Evolutionary conservation across 2,888 invertebrate species (phyloP).

Genomic region (Drosophila formosana): DNA sequence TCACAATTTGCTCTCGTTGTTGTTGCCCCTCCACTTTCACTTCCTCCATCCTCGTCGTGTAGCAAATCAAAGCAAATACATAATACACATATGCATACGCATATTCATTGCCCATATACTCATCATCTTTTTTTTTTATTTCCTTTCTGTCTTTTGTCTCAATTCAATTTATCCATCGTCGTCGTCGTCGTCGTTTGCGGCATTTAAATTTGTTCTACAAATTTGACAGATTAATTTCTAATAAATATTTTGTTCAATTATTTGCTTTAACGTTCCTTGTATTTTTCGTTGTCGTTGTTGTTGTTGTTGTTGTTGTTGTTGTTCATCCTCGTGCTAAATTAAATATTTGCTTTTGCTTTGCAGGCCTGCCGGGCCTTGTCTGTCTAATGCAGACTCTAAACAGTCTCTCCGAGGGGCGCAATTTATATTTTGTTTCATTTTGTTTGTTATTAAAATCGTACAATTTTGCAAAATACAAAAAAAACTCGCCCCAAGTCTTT

Average conservation of each 20-base stretch:
- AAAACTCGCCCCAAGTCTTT: not conserved
- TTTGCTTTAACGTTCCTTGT: not conserved
- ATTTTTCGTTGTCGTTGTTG: not conserved
- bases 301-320: slow-evolving; percentile 1
- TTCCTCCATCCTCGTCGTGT: not conserved
- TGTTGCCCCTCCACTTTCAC: not conserved
- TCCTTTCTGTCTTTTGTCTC: slow-evolving; percentile 12
- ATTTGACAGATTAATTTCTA: slow-evolving; percentile 46
- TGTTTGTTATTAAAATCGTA: slow-evolving; percentile 4
- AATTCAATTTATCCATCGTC: too few relatives aligned
- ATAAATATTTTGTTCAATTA: slow-evolving; percentile 26
- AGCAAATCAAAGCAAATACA: slow-evolving; percentile 1
- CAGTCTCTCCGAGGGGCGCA: not conserved
- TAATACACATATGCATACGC: not conserved
- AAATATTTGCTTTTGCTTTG: slow-evolving; percentile 35
- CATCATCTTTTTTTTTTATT: not conserved
- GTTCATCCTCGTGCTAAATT: not conserved
- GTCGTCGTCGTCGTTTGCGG: slow-evolving; percentile 15
- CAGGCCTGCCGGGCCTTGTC: not conserved
- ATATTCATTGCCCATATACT: slow-evolving; percentile 1
- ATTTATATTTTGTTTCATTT: not conserved
- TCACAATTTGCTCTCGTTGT: slow-evolving; percentile 3
- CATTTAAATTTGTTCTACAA: slow-evolving; percentile 29
- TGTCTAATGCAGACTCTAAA: slow-evolving; percentile 6
- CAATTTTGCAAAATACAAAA: not conserved